These are phyloP conservation scores for Agrilus cyanescens DNA, from an alignment of 2,888 invertebrate species.

Conservation along the genomic window DNA sequence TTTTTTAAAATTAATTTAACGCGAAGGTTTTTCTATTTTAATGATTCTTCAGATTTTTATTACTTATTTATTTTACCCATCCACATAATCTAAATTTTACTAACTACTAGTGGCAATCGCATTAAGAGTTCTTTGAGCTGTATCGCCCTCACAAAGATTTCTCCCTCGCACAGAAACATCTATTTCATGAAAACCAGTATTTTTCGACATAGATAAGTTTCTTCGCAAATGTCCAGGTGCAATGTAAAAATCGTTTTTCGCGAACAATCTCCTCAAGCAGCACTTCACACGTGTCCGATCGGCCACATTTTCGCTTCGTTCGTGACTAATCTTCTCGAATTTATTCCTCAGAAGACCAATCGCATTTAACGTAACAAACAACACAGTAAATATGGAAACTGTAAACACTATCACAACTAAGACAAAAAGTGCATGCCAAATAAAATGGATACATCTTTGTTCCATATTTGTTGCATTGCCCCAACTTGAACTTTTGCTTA, in stretches of 20 bases:
- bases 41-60: no score
- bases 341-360: conserved; percentile 13
- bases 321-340: conserved; percentile 13
- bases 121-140: no score
- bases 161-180: no score
- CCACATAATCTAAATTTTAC: no score
- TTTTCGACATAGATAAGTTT: neutral
- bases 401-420: conserved; percentile 6
- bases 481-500: conserved; percentile 10
- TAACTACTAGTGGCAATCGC: no score
- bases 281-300: conserved; percentile 5
- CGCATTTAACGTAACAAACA: conserved; percentile 4
- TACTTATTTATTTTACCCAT: no score
- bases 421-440: conserved; percentile 13
- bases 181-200: no score
- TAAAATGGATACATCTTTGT: conserved; percentile 6
- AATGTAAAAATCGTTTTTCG: conserved; percentile 7
- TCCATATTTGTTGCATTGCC: conserved; percentile 3
- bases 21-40: no score
- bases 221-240: conserved; percentile 13
- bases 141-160: no score
- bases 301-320: conserved; percentile 7
- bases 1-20: no score
- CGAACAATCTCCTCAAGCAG: conserved; percentile 10
- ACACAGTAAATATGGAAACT: conserved; percentile 6